phyloP scores from a whole-genome alignment of 2,888 invertebrate species.

The Xestia sexstrigata region DNA sequence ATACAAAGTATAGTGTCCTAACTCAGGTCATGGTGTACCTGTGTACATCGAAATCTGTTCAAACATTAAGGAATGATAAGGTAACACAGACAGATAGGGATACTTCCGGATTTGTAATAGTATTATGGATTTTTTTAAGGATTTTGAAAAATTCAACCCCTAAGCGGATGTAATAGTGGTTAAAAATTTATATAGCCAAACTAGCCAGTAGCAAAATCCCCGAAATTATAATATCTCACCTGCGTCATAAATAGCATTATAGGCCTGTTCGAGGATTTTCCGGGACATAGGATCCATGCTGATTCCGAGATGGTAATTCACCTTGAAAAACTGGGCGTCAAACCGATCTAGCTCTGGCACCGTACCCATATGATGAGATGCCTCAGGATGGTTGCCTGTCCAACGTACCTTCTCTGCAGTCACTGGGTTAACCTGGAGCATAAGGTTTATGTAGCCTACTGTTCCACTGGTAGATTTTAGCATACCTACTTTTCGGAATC shows the following conservation, averaged over 20 bases:
- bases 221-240: neutral
- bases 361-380: neutral
- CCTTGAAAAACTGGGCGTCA: constrained; percentile 1
- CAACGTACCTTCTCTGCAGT: neutral
- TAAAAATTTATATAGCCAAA: neutral
- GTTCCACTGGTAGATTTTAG: neutral
- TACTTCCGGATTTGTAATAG: neutral
- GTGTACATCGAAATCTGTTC: neutral
- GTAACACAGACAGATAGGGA: neutral
- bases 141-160: too few species aligned
- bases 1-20: neutral
- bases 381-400: neutral
- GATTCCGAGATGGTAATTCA: neutral
- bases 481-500: neutral
- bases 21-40: neutral
- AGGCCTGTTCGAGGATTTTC: neutral
- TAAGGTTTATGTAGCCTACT: neutral
- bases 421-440: neutral
- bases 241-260: constrained; percentile 2
- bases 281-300: neutral
- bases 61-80: neutral
- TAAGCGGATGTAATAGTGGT: neutral
- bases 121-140: neutral
- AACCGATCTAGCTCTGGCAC: neutral
- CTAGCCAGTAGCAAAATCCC: neutral